Evolutionary conservation across 2,113 vertebrate species (phyloP).

Genomic region (Nymphicus hollandicus): DNA sequence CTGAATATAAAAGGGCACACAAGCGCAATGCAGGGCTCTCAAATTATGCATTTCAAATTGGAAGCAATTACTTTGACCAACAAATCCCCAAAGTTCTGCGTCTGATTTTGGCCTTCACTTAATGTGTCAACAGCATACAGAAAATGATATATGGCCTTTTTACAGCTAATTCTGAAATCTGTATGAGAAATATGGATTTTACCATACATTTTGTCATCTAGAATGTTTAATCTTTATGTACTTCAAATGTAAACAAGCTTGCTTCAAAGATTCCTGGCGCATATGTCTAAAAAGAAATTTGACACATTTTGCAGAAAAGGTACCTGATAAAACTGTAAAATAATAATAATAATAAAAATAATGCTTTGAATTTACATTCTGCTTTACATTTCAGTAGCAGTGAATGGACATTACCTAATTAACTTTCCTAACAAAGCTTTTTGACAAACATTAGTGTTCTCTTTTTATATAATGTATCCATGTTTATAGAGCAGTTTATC

Average conservation of each 20-base stretch:
- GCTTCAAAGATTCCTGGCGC: not conserved
- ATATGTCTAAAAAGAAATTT: not conserved
- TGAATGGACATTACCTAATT: not conserved
- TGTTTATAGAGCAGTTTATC: not conserved
- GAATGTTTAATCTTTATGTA: constrained; percentile 4
- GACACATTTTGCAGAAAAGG: not conserved
- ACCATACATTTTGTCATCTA: not conserved
- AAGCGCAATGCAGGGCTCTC: not conserved
- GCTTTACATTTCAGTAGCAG: not conserved
- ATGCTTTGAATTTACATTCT: not conserved
- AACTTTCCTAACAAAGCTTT: not conserved
- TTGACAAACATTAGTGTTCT: not conserved
- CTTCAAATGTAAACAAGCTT: not conserved
- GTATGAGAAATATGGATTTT: not conserved
- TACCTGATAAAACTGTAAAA: not conserved
- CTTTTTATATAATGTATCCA: not conserved
- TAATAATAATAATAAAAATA: not conserved
- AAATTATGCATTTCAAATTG: constrained; percentile 8
- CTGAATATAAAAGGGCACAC: not conserved
- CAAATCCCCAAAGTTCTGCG: not conserved
- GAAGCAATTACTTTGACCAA: constrained; percentile 32
- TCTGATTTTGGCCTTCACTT: constrained; percentile 4
- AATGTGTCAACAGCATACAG: not conserved
- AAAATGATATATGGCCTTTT: not conserved
- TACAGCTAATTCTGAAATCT: not conserved